These are phyloP conservation scores for Ptyas mucosa DNA, from an alignment of 2,113 vertebrate species.

Conservation along the genomic window DNA sequence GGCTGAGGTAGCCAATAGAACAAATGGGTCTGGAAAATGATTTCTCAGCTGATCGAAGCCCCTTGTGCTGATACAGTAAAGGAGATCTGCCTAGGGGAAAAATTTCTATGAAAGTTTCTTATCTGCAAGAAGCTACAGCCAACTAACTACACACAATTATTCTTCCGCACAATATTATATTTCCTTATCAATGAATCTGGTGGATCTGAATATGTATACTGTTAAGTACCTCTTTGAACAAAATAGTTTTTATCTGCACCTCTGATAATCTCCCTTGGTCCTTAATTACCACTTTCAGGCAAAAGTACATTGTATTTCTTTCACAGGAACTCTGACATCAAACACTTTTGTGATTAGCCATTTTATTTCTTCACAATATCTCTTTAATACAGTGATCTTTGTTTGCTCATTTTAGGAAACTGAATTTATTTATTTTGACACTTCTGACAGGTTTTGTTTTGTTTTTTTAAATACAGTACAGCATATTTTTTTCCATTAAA, in stretches of 20 bases:
- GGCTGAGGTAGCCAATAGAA: neutral
- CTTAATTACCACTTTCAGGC: neutral
- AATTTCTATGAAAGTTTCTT: neutral
- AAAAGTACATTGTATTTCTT: neutral
- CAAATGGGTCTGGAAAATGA: neutral
- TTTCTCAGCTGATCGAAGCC: neutral
- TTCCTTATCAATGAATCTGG: neutral
- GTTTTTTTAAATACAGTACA: constrained; percentile 51
- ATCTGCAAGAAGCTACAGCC: neutral
- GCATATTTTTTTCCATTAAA: constrained; percentile 47
- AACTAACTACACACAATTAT: neutral
- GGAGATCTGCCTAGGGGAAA: neutral
- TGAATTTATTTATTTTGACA: constrained; percentile 57
- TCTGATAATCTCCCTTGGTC: neutral
- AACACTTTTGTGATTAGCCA: constrained; percentile 32
- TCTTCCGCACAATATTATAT: neutral
- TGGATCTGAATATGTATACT: neutral
- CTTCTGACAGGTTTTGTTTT: constrained; percentile 54
- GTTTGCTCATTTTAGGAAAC: constrained; percentile 53
- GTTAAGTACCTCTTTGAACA: neutral
- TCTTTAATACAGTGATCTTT: constrained; percentile 60
- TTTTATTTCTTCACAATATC: constrained; percentile 67
- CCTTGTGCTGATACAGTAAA: neutral
- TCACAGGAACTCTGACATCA: neutral
- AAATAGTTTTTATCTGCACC: neutral